These are phyloP conservation scores for Urechis unicinctus DNA, from an alignment of 2,888 invertebrate genomes.

Conservation along the genomic window DNA sequence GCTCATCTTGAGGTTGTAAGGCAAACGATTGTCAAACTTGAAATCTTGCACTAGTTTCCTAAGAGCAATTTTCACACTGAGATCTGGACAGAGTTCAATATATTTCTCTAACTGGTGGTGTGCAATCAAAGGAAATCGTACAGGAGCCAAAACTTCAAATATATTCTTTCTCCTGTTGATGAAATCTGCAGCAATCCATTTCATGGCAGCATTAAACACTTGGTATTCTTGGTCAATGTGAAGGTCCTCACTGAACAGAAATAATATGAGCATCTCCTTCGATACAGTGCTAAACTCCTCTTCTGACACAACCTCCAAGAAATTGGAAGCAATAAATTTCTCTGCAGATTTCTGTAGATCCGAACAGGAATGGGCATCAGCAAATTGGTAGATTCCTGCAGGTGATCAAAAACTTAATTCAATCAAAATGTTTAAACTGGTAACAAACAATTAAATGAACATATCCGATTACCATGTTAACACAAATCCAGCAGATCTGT, in stretches of 20 bases:
- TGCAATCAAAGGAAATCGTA: slow-evolving; percentile 77
- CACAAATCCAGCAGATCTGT: too few species aligned
- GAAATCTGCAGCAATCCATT: slow-evolving; percentile 81
- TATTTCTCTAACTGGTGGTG: slow-evolving; percentile 71
- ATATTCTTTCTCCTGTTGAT: slow-evolving; percentile 71
- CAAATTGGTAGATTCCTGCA: slow-evolving; percentile 61
- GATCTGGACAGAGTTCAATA: slow-evolving; percentile 71
- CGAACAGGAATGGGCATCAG: slow-evolving; percentile 77
- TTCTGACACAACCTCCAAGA: slow-evolving; percentile 71
- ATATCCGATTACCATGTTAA: too few species aligned
- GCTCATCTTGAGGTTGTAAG: slow-evolving; percentile 2
- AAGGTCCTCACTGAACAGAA: slow-evolving; percentile 78
- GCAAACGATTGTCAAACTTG: not conserved
- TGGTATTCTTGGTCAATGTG: slow-evolving; percentile 74
- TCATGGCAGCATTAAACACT: slow-evolving; percentile 70
- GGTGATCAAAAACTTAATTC: slow-evolving; percentile 1
- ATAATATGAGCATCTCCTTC: slow-evolving; percentile 67
- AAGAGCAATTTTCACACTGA: slow-evolving; percentile 70
- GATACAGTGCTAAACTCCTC: slow-evolving; percentile 82
- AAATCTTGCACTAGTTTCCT: slow-evolving; percentile 51
- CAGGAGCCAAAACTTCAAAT: slow-evolving; percentile 75
- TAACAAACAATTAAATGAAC: too few species aligned
- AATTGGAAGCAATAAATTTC: slow-evolving; percentile 77
- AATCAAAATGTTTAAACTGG: not conserved
- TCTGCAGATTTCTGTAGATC: slow-evolving; percentile 71